Base-by-base conservation (phyloP, 2,888 invertebrate genomes). In the Microdon myrmicae region DNA sequence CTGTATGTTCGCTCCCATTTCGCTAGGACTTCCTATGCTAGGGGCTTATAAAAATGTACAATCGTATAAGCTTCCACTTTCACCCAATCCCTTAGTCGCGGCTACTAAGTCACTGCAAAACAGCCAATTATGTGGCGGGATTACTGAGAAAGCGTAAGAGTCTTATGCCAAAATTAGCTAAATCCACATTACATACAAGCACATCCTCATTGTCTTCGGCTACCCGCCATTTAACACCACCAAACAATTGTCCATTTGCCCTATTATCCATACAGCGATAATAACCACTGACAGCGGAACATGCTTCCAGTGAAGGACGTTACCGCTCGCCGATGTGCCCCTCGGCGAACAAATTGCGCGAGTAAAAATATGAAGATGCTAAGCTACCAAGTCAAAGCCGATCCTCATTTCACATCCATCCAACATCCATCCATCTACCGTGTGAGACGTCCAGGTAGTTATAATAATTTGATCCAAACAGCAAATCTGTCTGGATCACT, bases 401-500 rank as follows among this genome's bases (percentile, higher is more conserved):
- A 28, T 16, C 17, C 13, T 26, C 35, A 16, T 35, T 28, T 16
- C 22, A 7, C 38, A 9, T 12, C 12, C 22, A 22, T 9, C 38
- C 37, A 37, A 22, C 22, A 22, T 6, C 41, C 34, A 23, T 37
- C 23, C 7, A 4, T 8, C 16, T 19, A 28, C 41, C 51, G 31
- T 19, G 23, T 43, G 8, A 22, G 8, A 8, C 37, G 31, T n/a
- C 13, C 6, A 16, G 49, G 39, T 49, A 41, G 35, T 5, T 53
- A 59, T 66, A 66, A 59, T 66, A 59, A 59, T 66, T 66, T 66
- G 58, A 58, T 66, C 48, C 59, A 59, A 59, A 48, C 59, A 48
- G 43, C 53, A 66, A 66, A 59, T 66, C 66, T 59, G 66, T 66
- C 66, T 54, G 59, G 66, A 66, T 66, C 66, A 59, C 66, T 59